A percentile compares a stretch with the other conserved stretches of the same genome.
These are phyloP conservation scores for Pholis gunnellus DNA, from an alignment of 2,113 vertebrate genomes.

Conservation along the genomic window DNA sequence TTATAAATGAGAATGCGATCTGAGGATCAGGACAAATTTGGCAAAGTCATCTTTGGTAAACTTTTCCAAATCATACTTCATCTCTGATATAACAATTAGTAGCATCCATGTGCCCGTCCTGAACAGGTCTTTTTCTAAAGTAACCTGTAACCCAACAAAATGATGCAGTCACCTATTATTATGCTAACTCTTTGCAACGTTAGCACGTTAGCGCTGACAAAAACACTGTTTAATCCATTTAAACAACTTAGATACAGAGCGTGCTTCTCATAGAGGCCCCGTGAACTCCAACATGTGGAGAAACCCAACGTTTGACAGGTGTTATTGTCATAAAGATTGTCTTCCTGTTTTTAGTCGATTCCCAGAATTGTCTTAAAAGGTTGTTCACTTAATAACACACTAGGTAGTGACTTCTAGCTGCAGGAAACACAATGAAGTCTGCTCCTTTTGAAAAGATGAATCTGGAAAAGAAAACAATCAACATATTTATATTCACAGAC, in stretches of 20 bases:
- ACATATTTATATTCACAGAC: neutral
- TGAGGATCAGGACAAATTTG: neutral
- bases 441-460: neutral
- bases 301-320: neutral
- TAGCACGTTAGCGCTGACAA: neutral
- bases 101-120: neutral
- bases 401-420: neutral
- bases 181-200: neutral
- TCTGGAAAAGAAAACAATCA: too few relatives aligned
- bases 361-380: neutral
- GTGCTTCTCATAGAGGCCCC: neutral
- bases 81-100: neutral
- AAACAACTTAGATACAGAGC: neutral
- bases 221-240: neutral
- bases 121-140: neutral
- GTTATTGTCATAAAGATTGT: neutral
- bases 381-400: slow-evolving; percentile 1
- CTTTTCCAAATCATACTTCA: neutral
- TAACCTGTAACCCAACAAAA: neutral
- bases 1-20: neutral
- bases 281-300: neutral
- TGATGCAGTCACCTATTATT: neutral
- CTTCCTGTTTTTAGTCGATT: neutral
- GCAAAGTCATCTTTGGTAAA: neutral
- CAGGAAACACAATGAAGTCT: neutral